Percentiles rank a stretch among this genome's conserved stretches.
Conservation (phyloP, 2,113 vertebrate genomes). For the Anolis carolinensis region DNA sequence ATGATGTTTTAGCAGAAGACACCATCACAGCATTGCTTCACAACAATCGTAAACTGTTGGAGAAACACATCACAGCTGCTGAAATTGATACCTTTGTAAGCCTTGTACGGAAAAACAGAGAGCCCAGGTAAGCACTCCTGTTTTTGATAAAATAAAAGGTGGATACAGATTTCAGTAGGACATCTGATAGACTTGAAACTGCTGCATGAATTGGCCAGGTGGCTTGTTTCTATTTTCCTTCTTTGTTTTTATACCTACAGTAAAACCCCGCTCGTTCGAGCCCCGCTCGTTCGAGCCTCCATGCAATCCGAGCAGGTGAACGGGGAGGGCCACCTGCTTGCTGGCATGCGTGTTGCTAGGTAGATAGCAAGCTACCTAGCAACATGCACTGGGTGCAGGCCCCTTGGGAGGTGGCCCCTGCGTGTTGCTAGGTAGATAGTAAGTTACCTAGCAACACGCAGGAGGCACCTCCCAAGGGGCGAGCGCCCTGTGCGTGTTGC, state of each 20-base stretch:
- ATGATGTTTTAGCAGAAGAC: slow-evolving; percentile 96
- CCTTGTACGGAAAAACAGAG: slow-evolving; percentile 95
- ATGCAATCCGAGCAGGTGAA: no score
- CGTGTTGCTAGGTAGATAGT: no score
- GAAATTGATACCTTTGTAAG: slow-evolving; percentile 99
- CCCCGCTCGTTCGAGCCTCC: no score
- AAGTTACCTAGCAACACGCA: no score
- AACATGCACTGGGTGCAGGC: no score
- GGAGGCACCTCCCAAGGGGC: no score
- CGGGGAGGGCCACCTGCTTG: no score
- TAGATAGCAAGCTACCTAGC: no score
- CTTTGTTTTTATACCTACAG: not conserved
- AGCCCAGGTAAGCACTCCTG: slow-evolving; percentile 84
- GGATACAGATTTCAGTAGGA: not conserved
- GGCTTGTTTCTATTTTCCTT: not conserved
- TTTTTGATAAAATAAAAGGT: not conserved
- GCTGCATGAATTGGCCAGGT: not conserved
- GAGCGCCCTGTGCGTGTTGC: no score
- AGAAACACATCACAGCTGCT: slow-evolving; percentile 97
- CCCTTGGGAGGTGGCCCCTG: no score
- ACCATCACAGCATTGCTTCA: slow-evolving; percentile 96
- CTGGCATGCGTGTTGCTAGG: no score
- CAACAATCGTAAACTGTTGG: slow-evolving; percentile 96
- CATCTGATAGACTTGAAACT: not conserved
- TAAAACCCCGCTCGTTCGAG: no score